phyloP scores from a whole-genome alignment of 1,140 invertebrate genomes.

The Coelopa frigida region DNA sequence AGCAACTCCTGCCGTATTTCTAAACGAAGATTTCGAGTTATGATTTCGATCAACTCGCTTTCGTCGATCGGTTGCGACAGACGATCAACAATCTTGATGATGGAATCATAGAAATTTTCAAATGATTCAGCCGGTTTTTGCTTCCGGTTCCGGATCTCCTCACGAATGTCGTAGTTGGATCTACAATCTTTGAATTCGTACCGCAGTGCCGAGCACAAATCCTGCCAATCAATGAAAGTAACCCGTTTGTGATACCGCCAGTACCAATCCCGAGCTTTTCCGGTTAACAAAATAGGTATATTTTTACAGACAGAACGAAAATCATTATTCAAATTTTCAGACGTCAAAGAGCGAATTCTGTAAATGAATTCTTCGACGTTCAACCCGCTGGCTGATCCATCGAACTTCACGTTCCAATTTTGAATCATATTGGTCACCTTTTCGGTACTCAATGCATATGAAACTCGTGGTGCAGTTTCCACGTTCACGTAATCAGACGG shows the following conservation, averaged over 20 bases:
- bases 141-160: constrained; percentile 4
- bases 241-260: constrained; percentile 9
- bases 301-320: constrained; percentile 3
- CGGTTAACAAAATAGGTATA: constrained; percentile 1
- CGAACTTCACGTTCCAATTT: constrained; percentile 6
- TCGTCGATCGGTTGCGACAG: constrained; percentile 1
- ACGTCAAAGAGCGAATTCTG: neutral
- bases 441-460: too few relatives aligned
- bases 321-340: constrained; percentile 5
- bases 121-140: constrained; percentile 7
- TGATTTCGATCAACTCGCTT: constrained; percentile 6
- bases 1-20: constrained; percentile 1
- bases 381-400: constrained; percentile 2
- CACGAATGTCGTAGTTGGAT: constrained; percentile 1
- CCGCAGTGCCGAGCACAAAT: constrained; percentile 3
- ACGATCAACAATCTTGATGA: neutral
- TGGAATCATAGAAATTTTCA: constrained; percentile 1
- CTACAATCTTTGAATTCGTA: constrained; percentile 6
- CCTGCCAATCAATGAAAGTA: constrained; percentile 1
- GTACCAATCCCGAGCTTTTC: constrained; percentile 6
- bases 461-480: too few relatives aligned
- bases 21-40: constrained; percentile 1
- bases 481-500: too few relatives aligned
- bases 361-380: constrained; percentile 7
- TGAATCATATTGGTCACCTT: constrained; percentile 1